phyloP scores from a whole-genome alignment of 2,113 vertebrate species.

The Dromaius novaehollandiae region DNA sequence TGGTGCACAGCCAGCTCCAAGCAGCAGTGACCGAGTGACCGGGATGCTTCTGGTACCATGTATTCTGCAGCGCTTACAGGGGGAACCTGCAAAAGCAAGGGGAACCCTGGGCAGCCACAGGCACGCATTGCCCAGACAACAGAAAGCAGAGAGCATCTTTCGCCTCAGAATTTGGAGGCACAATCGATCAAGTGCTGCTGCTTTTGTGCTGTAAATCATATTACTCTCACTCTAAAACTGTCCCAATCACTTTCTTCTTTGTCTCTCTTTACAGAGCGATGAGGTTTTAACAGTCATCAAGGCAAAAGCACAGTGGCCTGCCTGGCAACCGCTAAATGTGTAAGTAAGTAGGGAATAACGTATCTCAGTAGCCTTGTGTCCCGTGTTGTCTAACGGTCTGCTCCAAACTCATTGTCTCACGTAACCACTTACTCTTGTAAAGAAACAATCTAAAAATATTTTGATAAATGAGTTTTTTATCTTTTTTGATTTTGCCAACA shows the following conservation, averaged over 20 bases:
- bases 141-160: not conserved
- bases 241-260: slow-evolving; percentile 6
- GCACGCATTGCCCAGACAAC: not conserved
- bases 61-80: not conserved
- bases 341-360: slow-evolving; percentile 81
- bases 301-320: slow-evolving; percentile 99
- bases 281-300: slow-evolving; percentile 98
- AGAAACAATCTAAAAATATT: not conserved
- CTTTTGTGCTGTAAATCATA: not conserved
- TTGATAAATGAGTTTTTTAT: not conserved
- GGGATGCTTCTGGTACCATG: not conserved
- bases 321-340: slow-evolving; percentile 97
- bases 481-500: not conserved
- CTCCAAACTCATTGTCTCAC: not conserved
- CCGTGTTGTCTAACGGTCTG: not conserved
- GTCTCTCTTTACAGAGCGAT: slow-evolving; percentile 86
- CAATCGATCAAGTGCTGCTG: not conserved
- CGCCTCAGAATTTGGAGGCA: not conserved
- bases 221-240: not conserved
- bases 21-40: not conserved
- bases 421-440: not conserved
- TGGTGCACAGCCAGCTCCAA: not conserved
- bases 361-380: not conserved
- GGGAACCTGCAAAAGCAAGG: not conserved
- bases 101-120: not conserved